phyloP scores from a whole-genome alignment of 2,888 invertebrate species.

The Syritta pipiens region DNA sequence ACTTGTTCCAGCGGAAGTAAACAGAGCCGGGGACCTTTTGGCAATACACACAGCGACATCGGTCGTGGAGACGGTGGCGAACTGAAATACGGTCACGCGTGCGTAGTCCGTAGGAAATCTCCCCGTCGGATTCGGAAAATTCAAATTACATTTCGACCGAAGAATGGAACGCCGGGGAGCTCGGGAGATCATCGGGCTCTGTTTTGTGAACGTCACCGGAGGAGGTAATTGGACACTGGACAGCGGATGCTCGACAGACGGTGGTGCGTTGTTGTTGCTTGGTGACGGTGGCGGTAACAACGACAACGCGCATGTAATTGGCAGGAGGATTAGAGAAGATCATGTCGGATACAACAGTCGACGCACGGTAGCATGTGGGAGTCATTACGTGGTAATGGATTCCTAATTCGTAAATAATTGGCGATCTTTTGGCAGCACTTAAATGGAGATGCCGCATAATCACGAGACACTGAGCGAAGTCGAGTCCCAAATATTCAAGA shows the following conservation, averaged over 20 bases:
- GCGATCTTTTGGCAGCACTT: too few relatives aligned
- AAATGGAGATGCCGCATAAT: too few relatives aligned
- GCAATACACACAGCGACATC: not conserved
- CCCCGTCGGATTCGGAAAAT: slow-evolving; percentile 16
- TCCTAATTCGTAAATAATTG: slow-evolving; percentile 57
- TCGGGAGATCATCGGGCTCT: not conserved
- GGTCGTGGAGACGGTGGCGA: slow-evolving; percentile 12
- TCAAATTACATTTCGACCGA: too few relatives aligned
- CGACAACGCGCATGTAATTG: too few relatives aligned
- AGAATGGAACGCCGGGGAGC: too few relatives aligned
- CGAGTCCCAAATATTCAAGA: too few relatives aligned
- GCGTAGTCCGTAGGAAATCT: slow-evolving; percentile 66
- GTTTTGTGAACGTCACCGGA: slow-evolving; percentile 47
- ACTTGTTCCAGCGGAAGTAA: slow-evolving; percentile 67
- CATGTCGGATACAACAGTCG: not conserved
- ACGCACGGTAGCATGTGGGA: slow-evolving; percentile 26
- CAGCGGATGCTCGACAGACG: slow-evolving; percentile 66
- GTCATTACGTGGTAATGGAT: slow-evolving; percentile 37
- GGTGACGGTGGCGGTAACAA: slow-evolving; percentile 66
- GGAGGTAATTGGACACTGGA: slow-evolving; percentile 59
- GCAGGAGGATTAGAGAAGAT: slow-evolving; percentile 5
- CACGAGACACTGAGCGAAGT: too few relatives aligned
- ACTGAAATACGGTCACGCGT: slow-evolving; percentile 60
- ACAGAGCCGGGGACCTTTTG: slow-evolving; percentile 24
- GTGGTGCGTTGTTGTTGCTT: slow-evolving; percentile 64